Conservation (phyloP, 1,140 invertebrate genomes). For the Panulirus ornatus region DNA sequence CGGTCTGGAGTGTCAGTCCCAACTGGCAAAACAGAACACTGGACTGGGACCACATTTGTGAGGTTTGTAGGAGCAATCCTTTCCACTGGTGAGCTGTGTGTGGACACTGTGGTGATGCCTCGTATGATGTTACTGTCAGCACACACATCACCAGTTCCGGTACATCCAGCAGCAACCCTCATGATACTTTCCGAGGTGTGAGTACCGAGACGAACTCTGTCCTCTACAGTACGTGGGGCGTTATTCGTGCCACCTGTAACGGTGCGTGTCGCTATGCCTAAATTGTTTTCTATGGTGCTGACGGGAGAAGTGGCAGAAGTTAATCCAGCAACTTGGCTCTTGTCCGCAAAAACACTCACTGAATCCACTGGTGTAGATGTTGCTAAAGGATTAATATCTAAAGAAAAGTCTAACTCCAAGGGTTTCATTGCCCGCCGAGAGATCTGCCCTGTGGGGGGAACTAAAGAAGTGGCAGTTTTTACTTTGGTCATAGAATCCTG, state of each 20-base stretch:
- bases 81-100: neutral
- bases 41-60: neutral
- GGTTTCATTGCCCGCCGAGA: neutral
- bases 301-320: neutral
- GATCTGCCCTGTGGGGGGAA: neutral
- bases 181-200: neutral
- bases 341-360: neutral
- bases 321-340: neutral
- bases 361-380: slow-evolving; percentile 41
- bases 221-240: neutral
- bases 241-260: neutral
- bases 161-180: neutral
- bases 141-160: no score
- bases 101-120: neutral
- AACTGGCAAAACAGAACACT: neutral
- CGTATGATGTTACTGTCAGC: neutral
- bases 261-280: neutral
- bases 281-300: neutral
- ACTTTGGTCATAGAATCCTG: neutral
- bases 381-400: slow-evolving; percentile 9
- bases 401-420: neutral
- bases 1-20: neutral
- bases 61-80: neutral
- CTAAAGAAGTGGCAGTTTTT: no score
- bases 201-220: neutral